Conservation (phyloP, 1,140 invertebrate genomes). For the Dinothrombium tinctorium region DNA sequence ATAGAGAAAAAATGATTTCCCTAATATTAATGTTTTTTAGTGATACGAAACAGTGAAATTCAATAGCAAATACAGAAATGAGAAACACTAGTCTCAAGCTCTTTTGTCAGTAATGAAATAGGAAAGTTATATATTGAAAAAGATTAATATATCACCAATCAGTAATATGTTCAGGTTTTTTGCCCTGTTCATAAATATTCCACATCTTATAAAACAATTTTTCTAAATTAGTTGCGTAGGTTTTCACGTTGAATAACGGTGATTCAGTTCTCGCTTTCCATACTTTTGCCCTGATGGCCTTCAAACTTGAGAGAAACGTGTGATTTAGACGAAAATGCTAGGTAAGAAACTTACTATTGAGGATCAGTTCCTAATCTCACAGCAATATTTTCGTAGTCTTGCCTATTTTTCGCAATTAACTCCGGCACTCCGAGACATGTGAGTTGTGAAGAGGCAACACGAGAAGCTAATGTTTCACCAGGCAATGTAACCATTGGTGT, state of each 20-base stretch:
- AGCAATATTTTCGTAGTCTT: slow-evolving; percentile 86
- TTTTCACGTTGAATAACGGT: slow-evolving; percentile 73
- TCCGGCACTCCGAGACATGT: slow-evolving; percentile 77
- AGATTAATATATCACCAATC: slow-evolving; percentile 2
- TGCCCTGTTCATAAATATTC: slow-evolving; percentile 40
- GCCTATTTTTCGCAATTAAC: slow-evolving; percentile 57
- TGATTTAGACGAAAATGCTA: too few species aligned
- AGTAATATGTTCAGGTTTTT: slow-evolving; percentile 50
- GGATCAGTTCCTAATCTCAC: slow-evolving; percentile 60
- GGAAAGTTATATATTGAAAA: too few species aligned
- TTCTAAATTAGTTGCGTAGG: slow-evolving; percentile 71
- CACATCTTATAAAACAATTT: slow-evolving; percentile 67
- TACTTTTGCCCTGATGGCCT: slow-evolving; percentile 73
- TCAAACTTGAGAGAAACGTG: too few species aligned
- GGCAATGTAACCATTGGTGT: slow-evolving; percentile 90
- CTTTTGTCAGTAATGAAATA: too few species aligned
- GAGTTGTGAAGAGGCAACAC: slow-evolving; percentile 91
- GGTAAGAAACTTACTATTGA: too few species aligned
- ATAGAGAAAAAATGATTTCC: too few species aligned
- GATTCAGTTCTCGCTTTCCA: slow-evolving; percentile 65
- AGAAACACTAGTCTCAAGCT: too few species aligned
- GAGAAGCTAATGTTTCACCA: slow-evolving; percentile 77
- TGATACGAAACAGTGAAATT: too few species aligned
- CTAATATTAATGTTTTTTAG: too few species aligned
- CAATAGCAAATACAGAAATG: too few species aligned